Evolutionary conservation across 2,797 vertebrate species (phyloP), one percentile per base, ranked within the genome.

Genomic region (Coendou prehensilis): DNA sequence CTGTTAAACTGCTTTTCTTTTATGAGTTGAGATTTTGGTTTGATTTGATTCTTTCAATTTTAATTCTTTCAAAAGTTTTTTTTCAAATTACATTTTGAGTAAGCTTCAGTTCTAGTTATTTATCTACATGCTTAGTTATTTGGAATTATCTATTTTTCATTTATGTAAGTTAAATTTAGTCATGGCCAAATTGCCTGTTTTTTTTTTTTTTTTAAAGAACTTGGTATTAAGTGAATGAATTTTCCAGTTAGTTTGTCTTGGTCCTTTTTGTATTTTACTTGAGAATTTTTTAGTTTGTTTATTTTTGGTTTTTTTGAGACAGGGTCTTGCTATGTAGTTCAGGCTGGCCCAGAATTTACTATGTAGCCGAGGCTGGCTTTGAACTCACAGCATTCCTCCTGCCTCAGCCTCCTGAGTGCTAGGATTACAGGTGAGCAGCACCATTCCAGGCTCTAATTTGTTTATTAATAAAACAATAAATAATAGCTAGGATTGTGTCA

Each of bases 121-220:
- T 95, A 86, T 88, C 84, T 91, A 33, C 9, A 23, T 95, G 30
- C 88, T 91, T 91, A 64, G 18, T 87, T 80, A 78, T 63, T 45
- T 84, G 76, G 52, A 93, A 92, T 84, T 94, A 56, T 86, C 45
- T 92, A 3, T 82, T 78, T 87, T 97, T 91, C 37, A 59, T 17
- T 91, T 95, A 15, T 0, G 83, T 78, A 92, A 87, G n/a, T 93
- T 96, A 93, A 93, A 94, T 97, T 97, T 95, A 54, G 23, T 88
- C 18, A 64, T 87, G 57, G 61, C 33, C 89, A 37, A 95, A 71
- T 92, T 90, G 22, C 59, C 26, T 88, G 1, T 82, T 75, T 79
- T 89, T 90, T 45, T 93, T 95, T 93, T 71, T 61, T 28, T 28
- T 61, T 61, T 64, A 33, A 23, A 67, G 37, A 93, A 89, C 84